phyloP scores from a whole-genome alignment of 2,888 invertebrate species.

The Nemotelus pantherinus region DNA sequence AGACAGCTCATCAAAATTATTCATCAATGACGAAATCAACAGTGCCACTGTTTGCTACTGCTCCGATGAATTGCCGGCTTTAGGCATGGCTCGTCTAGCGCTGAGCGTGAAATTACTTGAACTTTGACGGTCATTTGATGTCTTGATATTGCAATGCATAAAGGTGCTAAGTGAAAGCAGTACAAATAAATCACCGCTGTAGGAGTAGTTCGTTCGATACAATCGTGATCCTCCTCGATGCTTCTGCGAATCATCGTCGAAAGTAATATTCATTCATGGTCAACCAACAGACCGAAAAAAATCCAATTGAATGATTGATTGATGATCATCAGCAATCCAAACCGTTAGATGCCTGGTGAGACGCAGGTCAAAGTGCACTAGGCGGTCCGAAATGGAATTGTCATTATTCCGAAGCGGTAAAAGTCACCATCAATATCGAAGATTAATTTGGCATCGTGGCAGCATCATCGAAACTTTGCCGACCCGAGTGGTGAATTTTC shows the following conservation, averaged over 20 bases:
- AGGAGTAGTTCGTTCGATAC: neutral
- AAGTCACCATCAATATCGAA: neutral
- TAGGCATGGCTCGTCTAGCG: neutral
- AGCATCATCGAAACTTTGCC: no score
- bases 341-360: neutral
- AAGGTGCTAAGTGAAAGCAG: conserved; percentile 12
- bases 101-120: neutral
- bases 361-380: conserved; percentile 14
- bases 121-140: neutral
- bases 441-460: neutral
- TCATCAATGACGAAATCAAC: no score
- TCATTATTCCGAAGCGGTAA: neutral
- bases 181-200: conserved; percentile 6
- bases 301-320: neutral
- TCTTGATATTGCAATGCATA: neutral
- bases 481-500: neutral
- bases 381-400: conserved; percentile 17
- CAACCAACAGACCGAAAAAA: neutral
- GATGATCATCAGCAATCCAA: neutral
- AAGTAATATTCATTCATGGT: neutral
- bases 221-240: neutral
- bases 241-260: neutral
- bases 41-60: no score
- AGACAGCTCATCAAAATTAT: no score
- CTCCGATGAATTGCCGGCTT: no score